Evolutionary conservation across 1,140 invertebrate species (phyloP), one percentile per base, ranked within the genome.

Genomic region (Lutraria rhynchaena): DNA sequence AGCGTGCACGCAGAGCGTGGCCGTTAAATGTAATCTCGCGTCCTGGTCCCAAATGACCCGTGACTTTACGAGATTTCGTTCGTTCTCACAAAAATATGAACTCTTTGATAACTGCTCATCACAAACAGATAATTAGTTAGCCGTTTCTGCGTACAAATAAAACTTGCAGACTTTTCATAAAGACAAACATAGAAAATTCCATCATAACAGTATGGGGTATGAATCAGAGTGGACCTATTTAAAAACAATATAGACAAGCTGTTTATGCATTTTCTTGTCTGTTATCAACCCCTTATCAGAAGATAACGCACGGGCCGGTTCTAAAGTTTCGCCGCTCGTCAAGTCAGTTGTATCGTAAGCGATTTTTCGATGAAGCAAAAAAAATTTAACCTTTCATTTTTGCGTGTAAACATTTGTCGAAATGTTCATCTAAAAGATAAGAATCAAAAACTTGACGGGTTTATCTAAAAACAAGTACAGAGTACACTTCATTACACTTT

Each of bases 361-460:
- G 41, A 67, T 67, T 49, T 67, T 41, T 67, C 44, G 41, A n/a
- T 27, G 63, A 24, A 24, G 35, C 44, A 31, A 24, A 49, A 67
- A 67, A 67, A 67, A 35, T 61, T 53, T 63, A 31, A 67, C 41
- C 60, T 77, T 67, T 55, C 67, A 58, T 65, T 63, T 67, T 63
- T 27, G 44, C 75, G 75, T 77, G 75, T 77, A 77, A 77, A 77
- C 60, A 67, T 77, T 77, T 77, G 75, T 67, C 67, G 63, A 53
- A 67, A 67, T 63, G 49, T 63, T 77, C 61, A 77, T 7, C 22
- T 22, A n/a, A 51, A 24, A 67, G 75, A 77, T 77, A 77, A 67
- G 22, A 46, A 77, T 77, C 75, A 27, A 24, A 5, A 41, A 41
- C 5, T 1, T 37, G 60, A 67, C 53, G 60, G 27, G 3, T 61